Conservation (phyloP, 2,113 vertebrate species). For the Hyla sarda region DNA sequence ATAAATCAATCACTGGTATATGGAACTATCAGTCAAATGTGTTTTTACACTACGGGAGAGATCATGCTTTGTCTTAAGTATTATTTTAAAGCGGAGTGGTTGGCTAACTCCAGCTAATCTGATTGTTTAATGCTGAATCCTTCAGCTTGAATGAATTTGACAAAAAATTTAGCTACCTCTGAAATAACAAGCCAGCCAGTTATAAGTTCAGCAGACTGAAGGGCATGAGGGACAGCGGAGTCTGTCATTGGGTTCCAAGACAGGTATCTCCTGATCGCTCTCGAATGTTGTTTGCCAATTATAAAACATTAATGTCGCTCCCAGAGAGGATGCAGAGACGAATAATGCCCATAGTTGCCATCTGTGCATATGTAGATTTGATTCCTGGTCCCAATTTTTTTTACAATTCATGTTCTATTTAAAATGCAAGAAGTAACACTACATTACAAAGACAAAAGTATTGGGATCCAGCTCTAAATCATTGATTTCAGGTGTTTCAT, state of each 20-base stretch:
- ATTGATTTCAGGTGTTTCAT: too few relatives aligned
- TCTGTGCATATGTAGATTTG: neutral
- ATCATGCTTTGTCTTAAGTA: too few relatives aligned
- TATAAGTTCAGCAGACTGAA: neutral
- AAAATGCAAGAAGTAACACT: too few relatives aligned
- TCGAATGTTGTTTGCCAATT: neutral
- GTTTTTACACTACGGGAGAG: too few relatives aligned
- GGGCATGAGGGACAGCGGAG: neutral
- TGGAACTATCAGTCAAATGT: too few relatives aligned
- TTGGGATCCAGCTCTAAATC: too few relatives aligned
- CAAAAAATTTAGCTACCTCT: neutral
- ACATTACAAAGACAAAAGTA: too few relatives aligned
- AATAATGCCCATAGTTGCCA: neutral
- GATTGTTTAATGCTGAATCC: neutral
- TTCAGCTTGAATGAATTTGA: too few relatives aligned
- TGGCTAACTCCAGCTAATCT: too few relatives aligned
- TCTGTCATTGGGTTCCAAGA: neutral
- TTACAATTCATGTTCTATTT: too few relatives aligned
- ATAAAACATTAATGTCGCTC: neutral
- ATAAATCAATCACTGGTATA: too few relatives aligned
- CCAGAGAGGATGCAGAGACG: neutral
- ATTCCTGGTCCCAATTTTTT: neutral
- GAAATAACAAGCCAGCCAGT: neutral
- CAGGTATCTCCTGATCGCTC: neutral
- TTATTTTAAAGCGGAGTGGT: too few relatives aligned